These are phyloP conservation scores for Thecophora atra DNA, from an alignment of 2,888 invertebrate species.

Conservation along the genomic window DNA sequence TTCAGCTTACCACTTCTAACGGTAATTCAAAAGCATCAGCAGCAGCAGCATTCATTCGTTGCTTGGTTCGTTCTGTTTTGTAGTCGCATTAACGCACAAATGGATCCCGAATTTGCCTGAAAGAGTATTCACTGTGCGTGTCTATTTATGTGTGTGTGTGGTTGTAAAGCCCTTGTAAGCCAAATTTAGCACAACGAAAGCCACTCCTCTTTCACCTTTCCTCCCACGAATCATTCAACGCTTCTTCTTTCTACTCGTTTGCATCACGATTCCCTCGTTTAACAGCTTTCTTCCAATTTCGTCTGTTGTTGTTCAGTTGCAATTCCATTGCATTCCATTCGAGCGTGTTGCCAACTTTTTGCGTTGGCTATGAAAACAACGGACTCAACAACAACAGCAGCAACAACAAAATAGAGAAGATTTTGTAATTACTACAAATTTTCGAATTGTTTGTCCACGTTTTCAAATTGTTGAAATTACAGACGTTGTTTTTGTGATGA, in stretches of 20 bases:
- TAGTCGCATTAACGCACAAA: conserved; percentile 35
- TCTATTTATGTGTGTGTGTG: conserved; percentile 8
- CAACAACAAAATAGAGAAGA: not conserved
- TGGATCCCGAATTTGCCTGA: not conserved
- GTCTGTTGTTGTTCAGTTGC: not conserved
- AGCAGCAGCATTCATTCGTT: not conserved
- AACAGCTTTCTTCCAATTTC: not conserved
- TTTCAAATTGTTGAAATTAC: conserved; percentile 24
- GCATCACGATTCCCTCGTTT: too few relatives aligned
- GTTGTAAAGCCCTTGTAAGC: conserved; percentile 1
- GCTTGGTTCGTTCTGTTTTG: conserved; percentile 1
- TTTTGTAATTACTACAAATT: conserved; percentile 32
- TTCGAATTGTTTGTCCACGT: conserved; percentile 14
- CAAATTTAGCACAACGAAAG: not conserved
- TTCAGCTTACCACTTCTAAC: conserved; percentile 19
- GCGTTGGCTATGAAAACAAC: not conserved
- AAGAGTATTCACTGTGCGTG: conserved; percentile 1
- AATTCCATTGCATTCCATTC: conserved; percentile 19
- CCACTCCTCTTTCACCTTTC: not conserved
- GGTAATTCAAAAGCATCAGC: conserved; percentile 20
- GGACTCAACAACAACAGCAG: not conserved
- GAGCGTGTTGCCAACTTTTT: conserved; percentile 15
- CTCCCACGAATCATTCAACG: not conserved
- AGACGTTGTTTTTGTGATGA: not conserved
- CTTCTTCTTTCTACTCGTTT: not conserved